These are phyloP conservation scores for Hemiprocne comata DNA, from an alignment of 2,113 vertebrate genomes.

Conservation along the genomic window DNA sequence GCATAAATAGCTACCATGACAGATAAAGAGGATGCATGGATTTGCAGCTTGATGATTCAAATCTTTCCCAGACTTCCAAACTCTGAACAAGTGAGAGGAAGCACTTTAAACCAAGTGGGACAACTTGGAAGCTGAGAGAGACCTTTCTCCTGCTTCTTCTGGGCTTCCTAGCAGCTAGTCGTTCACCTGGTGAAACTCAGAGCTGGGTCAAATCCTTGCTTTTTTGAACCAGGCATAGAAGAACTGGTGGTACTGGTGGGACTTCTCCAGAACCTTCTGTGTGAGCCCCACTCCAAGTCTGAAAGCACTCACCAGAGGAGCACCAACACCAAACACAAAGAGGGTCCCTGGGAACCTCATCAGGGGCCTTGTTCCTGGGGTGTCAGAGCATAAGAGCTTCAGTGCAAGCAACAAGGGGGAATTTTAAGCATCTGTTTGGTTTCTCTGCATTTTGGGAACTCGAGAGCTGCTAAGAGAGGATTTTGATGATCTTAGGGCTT, in stretches of 20 bases:
- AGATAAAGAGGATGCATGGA: not conserved
- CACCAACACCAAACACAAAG: not conserved
- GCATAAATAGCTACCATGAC: not conserved
- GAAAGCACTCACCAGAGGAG: not conserved
- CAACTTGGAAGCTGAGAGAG: not conserved
- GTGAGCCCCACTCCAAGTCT: not conserved
- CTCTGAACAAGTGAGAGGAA: not conserved
- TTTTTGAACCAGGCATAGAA: not conserved
- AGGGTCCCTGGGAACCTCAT: not conserved
- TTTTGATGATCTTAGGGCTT: rapidly evolving
- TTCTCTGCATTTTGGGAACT: not conserved
- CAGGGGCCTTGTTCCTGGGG: not conserved
- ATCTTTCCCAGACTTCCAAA: not conserved
- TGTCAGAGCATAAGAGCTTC: not conserved
- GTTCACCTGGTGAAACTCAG: not conserved
- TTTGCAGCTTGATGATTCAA: not conserved
- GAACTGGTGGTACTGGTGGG: not conserved
- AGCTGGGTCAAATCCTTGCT: not conserved
- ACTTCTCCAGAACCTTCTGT: not conserved
- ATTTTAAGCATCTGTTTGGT: not conserved
- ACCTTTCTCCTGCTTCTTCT: not conserved
- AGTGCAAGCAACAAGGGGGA: not conserved
- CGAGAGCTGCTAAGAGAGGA: not conserved
- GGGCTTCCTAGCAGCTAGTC: not conserved
- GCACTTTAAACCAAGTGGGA: not conserved